These are phyloP conservation scores for Chaetodon trifascialis DNA, from an alignment of 2,113 vertebrate genomes.

Conservation along the genomic window DNA sequence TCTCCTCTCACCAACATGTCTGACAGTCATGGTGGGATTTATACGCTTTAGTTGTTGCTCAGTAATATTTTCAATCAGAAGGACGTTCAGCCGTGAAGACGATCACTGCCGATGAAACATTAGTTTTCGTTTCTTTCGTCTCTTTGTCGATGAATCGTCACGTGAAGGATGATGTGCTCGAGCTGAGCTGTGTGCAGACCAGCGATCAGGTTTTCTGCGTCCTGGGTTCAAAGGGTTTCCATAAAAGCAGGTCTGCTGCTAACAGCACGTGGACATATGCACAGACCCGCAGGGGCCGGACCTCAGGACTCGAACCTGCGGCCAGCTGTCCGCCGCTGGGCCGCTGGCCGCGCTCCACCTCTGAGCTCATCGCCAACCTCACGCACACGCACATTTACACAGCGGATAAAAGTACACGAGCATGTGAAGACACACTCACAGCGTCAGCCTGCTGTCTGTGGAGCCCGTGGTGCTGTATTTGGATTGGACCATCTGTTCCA, in stretches of 20 bases:
- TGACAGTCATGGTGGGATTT: too few species aligned
- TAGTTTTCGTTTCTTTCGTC: not conserved
- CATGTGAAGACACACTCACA: constrained; percentile 45
- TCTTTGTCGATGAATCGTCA: too few species aligned
- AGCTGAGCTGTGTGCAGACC: not conserved
- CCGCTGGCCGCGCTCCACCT: constrained; percentile 64
- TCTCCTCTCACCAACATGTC: not conserved
- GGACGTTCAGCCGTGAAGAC: too few species aligned
- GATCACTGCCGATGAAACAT: not conserved
- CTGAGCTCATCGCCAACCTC: constrained; percentile 66
- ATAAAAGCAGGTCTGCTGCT: constrained; percentile 37
- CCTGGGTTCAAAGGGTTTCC: constrained; percentile 19
- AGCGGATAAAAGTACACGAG: constrained; percentile 16
- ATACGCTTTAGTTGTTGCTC: too few species aligned
- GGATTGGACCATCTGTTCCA: constrained; percentile 75
- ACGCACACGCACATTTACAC: constrained; percentile 21
- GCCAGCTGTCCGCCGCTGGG: constrained; percentile 75
- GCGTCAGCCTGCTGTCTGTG: constrained; percentile 49
- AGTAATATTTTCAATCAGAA: too few species aligned
- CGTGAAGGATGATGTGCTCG: not conserved
- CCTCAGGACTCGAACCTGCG: constrained; percentile 55
- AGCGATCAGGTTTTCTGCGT: not conserved
- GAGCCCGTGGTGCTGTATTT: constrained; percentile 68
- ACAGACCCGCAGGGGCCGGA: constrained; percentile 23
- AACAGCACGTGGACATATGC: constrained; percentile 62